These are phyloP conservation scores for Erebia ligea DNA, from an alignment of 2,888 invertebrate genomes.

Conservation along the genomic window DNA sequence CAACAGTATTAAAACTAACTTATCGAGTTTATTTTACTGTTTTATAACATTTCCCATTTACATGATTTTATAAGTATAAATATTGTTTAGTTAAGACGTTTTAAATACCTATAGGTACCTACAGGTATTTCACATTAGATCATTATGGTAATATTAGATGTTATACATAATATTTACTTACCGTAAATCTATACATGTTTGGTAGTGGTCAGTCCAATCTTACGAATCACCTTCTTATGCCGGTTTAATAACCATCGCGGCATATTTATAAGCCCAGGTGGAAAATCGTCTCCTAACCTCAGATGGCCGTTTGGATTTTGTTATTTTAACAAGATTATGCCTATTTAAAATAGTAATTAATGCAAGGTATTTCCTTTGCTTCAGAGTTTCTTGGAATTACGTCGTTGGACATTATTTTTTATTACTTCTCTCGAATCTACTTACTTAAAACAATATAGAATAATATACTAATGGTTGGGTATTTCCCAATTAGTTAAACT, in stretches of 20 bases:
- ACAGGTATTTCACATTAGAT: constrained; percentile 8
- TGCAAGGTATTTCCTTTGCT: not conserved
- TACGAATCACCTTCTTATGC: not conserved
- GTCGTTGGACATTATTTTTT: not conserved
- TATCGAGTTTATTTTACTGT: not conserved
- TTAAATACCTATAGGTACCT: not conserved
- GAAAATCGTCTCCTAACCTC: not conserved
- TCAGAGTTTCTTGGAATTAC: not conserved
- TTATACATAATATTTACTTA: constrained; percentile 2
- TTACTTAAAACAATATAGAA: too few species aligned
- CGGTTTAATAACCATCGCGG: not conserved
- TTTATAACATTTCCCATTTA: not conserved
- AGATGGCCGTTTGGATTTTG: not conserved
- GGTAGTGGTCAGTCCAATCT: not conserved
- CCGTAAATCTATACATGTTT: constrained; percentile 13
- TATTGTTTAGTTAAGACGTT: not conserved
- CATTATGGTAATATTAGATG: constrained; percentile 7
- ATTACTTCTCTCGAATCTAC: not conserved
- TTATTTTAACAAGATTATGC: not conserved
- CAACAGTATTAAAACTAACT: not conserved
- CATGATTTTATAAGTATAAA: not conserved
- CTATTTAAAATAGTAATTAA: not conserved
- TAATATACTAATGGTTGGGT: too few species aligned
- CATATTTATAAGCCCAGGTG: not conserved
- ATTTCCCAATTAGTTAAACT: too few species aligned